Base-by-base conservation (phyloP, 1,140 invertebrate species). In the Babylonia areolata region DNA sequence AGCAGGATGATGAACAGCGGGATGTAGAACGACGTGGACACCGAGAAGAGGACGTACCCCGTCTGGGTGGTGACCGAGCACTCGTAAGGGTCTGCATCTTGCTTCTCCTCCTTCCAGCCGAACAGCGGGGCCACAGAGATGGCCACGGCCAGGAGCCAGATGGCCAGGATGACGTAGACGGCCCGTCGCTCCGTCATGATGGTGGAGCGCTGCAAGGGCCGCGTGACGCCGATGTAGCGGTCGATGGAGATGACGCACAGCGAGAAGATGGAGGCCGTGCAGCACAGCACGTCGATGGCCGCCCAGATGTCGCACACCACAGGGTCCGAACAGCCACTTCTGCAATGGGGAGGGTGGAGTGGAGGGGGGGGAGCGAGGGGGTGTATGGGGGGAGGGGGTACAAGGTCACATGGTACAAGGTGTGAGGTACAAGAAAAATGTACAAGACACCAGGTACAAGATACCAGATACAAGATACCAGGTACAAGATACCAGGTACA, bases 201-300 rank as follows among this genome's bases (percentile, higher is more conserved):
- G 35, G 94, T 93, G 28, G 90, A 91, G 84, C 93, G 93, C 58
- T 92, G 91, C 17, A 94, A 85, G 12, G 93, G 93, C 71, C 92
- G 85, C n/a, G 93, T 94, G 40, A 94, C 93, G 37, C 93, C 94
- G 69, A 94, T 93, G 87, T 98, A 99, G 78, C 98, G 96, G 95
- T 99, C 98, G 86, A 99, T 95, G 86, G 97, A 98, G 92, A 99
- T 99, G 85, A 99, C 96, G 94, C 98, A 99, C 92, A 99, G 95
- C 94, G 99, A 99, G 96, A 99, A 98, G 88, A 99, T 99, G 86
- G 97, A 98, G 9, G 98, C 98, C 0, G 98, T 99, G 93, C 98
- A 99, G 91, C 99, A 95, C 23, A 99, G 95, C 77, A 99, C 98
- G 95, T 99, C 98, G 96, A 99, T 97, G 2, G 98, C 98, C 2